Conservation (phyloP, 2,797 vertebrate species). For the Spheniscus humboldti region DNA sequence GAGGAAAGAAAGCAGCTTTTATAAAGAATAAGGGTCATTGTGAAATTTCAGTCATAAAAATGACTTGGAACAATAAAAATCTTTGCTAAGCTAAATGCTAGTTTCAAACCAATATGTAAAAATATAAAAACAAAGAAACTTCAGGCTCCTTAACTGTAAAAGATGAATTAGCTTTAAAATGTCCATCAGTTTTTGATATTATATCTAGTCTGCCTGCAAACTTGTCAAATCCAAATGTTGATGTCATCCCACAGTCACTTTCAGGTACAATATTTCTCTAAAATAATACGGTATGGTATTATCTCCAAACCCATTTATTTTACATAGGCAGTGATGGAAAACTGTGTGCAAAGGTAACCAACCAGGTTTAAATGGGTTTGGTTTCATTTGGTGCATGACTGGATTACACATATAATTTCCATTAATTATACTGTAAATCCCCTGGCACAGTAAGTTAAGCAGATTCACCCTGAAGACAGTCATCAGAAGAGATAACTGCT, state of each 20-base stretch:
- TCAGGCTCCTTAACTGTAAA: background rate
- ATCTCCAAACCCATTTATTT: background rate
- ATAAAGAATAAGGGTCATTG: background rate
- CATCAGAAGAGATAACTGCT: slow-evolving; percentile 11
- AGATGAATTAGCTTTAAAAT: background rate
- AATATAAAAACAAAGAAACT: background rate
- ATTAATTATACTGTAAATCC: slow-evolving; percentile 15
- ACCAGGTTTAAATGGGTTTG: background rate
- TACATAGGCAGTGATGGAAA: background rate
- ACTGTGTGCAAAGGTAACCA: background rate
- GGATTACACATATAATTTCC: background rate
- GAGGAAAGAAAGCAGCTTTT: background rate
- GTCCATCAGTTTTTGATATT: background rate
- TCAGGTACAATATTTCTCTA: background rate
- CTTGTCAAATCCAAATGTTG: background rate
- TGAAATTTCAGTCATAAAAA: background rate
- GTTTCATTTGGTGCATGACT: slow-evolving; percentile 10
- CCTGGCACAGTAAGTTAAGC: background rate
- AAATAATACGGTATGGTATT: background rate
- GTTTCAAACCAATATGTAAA: background rate
- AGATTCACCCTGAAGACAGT: slow-evolving; percentile 12
- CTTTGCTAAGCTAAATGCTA: background rate
- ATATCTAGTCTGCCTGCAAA: background rate
- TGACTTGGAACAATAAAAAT: background rate
- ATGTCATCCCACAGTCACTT: background rate